Conservation (phyloP, 2,797 vertebrate species). For the Myotis findleyi region DNA sequence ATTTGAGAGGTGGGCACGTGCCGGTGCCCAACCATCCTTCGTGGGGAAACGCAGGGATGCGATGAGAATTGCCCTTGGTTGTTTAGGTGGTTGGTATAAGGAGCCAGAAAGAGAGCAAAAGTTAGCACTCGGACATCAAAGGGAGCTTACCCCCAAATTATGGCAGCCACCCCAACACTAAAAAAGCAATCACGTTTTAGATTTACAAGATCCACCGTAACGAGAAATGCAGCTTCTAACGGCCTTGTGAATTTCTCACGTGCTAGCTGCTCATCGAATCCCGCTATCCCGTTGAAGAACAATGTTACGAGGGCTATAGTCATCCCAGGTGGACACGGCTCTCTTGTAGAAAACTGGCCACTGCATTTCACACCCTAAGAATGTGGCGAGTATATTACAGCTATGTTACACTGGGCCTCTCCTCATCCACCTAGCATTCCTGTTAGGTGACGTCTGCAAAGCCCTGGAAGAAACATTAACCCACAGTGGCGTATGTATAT, state of each 20-base stretch:
- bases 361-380: not conserved
- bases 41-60: not conserved
- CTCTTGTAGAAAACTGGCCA: not conserved
- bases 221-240: not conserved
- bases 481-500: not conserved
- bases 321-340: not conserved
- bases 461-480: constrained; percentile 34
- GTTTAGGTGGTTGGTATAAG: constrained; percentile 54
- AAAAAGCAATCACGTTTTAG: constrained; percentile 56
- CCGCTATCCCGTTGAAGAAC: not conserved
- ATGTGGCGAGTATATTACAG: constrained; percentile 42
- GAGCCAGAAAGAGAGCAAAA: constrained; percentile 44
- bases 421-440: not conserved
- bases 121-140: constrained; percentile 62
- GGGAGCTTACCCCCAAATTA: not conserved
- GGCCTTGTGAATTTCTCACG: not conserved
- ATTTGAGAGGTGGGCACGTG: not conserved
- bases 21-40: constrained; percentile 12
- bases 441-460: not conserved
- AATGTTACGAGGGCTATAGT: not conserved
- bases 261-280: not conserved
- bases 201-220: constrained; percentile 61
- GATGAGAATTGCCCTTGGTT: not conserved
- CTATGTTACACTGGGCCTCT: constrained; percentile 48
- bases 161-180: not conserved